Evolutionary conservation across 92 coral and sea anemone species (phyloP), one percentile per base, ranked within the genome.

Genomic region (Phenganax stokvisi): DNA sequence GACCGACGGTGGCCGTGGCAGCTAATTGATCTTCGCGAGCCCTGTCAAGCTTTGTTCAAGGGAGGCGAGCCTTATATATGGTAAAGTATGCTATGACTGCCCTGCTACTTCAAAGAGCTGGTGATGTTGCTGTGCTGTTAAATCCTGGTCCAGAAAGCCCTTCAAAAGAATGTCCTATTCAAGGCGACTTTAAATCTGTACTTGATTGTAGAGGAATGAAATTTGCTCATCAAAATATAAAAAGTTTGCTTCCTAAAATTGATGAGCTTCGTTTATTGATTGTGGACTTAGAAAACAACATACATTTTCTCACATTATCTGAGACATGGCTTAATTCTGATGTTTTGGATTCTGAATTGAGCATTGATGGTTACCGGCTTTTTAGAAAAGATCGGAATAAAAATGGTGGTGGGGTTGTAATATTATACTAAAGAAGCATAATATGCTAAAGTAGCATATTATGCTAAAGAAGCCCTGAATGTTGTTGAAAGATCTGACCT

Each of bases 111-210:
- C 77, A 73, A 73, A 52, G 77, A 73, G 59, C 77, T 73, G 77
- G 77, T 59, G 77, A 73, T 73, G 77, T 73, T 52, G 77, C 77
- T 73, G 77, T 73, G 59, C 59, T 73, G 77, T 73, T 73, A 54
- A 73, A 52, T 73, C 77, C 77, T 73, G 61, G 59, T 52, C 60
- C 77, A 52, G 77, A 73, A 73, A 52, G 77, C 77, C 60, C 54
- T 73, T 7, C 15, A 73, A 54, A 71, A 51, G 56, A 71, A 71
- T 71, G 76, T 71, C 57, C 76, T 4, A 71, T 71, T 29, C 76
- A 71, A 71, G 76, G 77, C 27, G 20, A 73, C 77, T 73, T 73
- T 73, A 73, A 73, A 73, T 51, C 61, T 54, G 51, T 73, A 15
- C 31, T 73, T 37, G 47, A 2, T 66, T 61, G 67, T 8, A 61